Percentiles rank a stretch among this genome's conserved stretches.
Conservation (phyloP, 2,888 invertebrate genomes). For the Lasioglossum leucozonium region DNA sequence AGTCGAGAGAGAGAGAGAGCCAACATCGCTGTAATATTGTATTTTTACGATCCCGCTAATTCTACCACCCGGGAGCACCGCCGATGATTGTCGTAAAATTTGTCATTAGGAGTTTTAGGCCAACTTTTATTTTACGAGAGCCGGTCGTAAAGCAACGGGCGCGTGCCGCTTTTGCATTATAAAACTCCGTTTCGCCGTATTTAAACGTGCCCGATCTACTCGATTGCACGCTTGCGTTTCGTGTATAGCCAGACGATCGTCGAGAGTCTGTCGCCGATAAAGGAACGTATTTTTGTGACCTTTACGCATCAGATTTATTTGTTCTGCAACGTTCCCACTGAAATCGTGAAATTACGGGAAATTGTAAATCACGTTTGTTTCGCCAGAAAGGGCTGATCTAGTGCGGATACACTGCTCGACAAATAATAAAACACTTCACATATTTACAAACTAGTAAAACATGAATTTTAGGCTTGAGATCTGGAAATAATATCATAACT, state of each 20-base stretch:
- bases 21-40: neutral
- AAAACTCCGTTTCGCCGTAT: neutral
- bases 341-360: neutral
- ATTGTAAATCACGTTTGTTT: neutral
- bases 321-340: neutral
- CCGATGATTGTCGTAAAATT: slow-evolving; percentile 22
- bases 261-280: neutral
- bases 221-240: slow-evolving; percentile 3
- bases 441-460: neutral
- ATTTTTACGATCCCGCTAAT: slow-evolving; percentile 3
- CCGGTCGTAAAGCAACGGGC: neutral
- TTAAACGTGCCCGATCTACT: neutral
- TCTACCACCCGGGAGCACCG: neutral
- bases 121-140: slow-evolving; percentile 6
- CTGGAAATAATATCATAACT: too few relatives aligned
- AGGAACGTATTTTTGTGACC: neutral
- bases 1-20: neutral
- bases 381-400: neutral
- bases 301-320: neutral
- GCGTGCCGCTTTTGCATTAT: slow-evolving; percentile 9
- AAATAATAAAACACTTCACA: neutral
- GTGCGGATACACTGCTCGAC: neutral
- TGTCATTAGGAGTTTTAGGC: neutral
- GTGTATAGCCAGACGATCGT: neutral
- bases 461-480: neutral